These are phyloP conservation scores for Drosophila sproati DNA, from an alignment of 1,140 invertebrate species.

Conservation along the genomic window DNA sequence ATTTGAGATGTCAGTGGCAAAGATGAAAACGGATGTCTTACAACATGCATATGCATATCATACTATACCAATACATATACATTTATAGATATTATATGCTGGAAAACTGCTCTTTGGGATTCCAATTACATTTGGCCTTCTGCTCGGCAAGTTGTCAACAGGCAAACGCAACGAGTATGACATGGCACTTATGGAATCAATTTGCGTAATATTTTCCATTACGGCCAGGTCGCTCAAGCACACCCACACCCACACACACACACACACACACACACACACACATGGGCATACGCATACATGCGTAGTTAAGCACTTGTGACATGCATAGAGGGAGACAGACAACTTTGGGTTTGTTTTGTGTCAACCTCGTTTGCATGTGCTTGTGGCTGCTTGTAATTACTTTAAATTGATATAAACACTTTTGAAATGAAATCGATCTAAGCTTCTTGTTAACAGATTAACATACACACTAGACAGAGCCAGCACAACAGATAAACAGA, in stretches of 20 bases:
- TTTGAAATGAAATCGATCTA: slow-evolving; percentile 82
- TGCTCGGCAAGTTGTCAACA: slow-evolving; percentile 32
- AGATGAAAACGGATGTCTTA: slow-evolving; percentile 3
- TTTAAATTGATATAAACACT: slow-evolving; percentile 84
- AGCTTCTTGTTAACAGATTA: slow-evolving; percentile 83
- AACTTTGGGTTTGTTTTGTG: slow-evolving; percentile 43
- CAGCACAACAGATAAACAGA: background rate
- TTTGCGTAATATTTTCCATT: slow-evolving; percentile 61
- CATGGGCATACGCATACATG: background rate
- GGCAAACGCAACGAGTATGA: slow-evolving; percentile 35
- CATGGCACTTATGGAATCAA: slow-evolving; percentile 60
- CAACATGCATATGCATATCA: slow-evolving; percentile 1
- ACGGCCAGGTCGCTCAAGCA: slow-evolving; percentile 22
- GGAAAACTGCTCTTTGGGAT: slow-evolving; percentile 20
- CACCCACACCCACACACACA: slow-evolving; percentile 13
- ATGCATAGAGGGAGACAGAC: slow-evolving; percentile 10
- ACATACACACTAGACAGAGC: slow-evolving; percentile 45
- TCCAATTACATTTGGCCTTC: slow-evolving; percentile 32
- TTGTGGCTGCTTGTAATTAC: slow-evolving; percentile 80
- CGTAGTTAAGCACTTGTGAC: slow-evolving; percentile 14
- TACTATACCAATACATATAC: background rate
- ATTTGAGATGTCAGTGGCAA: slow-evolving; percentile 35
- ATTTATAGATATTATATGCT: background rate
- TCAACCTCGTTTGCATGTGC: slow-evolving; percentile 52
- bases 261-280: slow-evolving; percentile 2